Conservation (phyloP, 2,797 vertebrate species). For the Sternotherus odoratus region DNA sequence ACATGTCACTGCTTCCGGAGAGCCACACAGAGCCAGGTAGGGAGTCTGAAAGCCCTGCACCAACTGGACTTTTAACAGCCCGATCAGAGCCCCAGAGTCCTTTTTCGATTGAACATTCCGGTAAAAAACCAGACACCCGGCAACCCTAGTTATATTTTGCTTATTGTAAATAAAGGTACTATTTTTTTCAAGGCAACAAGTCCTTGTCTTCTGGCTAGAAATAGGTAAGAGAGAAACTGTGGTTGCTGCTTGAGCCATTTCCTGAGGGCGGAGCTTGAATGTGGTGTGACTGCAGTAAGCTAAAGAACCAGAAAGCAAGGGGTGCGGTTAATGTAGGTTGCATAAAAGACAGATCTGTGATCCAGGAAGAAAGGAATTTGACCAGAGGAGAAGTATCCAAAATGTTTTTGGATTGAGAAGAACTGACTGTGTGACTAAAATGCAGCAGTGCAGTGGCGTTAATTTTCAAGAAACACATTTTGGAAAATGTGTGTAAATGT, state of each 20-base stretch:
- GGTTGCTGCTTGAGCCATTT: not conserved
- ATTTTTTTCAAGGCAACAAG: not conserved
- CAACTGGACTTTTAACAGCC: too few species aligned
- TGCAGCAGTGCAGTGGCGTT: slow-evolving; percentile 12
- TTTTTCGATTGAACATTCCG: too few species aligned
- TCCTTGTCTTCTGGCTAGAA: not conserved
- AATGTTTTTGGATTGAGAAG: slow-evolving; percentile 5
- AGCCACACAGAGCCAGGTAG: too few species aligned
- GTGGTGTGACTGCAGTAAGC: not conserved
- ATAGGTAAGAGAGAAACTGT: not conserved
- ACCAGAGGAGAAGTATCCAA: not conserved
- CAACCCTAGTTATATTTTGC: not conserved
- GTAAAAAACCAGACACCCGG: too few species aligned
- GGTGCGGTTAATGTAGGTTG: not conserved
- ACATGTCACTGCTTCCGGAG: too few species aligned
- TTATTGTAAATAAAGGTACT: not conserved
- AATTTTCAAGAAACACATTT: slow-evolving; percentile 32
- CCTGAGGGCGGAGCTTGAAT: not conserved
- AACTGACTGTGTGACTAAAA: not conserved
- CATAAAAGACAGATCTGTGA: not conserved
- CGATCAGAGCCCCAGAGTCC: too few species aligned
- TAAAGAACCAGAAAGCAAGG: not conserved
- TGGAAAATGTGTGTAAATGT: slow-evolving; percentile 37
- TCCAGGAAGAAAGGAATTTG: not conserved
- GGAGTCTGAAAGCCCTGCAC: too few species aligned